Conservation (phyloP, 2,113 vertebrate species). For the Scytalopus superciliaris region DNA sequence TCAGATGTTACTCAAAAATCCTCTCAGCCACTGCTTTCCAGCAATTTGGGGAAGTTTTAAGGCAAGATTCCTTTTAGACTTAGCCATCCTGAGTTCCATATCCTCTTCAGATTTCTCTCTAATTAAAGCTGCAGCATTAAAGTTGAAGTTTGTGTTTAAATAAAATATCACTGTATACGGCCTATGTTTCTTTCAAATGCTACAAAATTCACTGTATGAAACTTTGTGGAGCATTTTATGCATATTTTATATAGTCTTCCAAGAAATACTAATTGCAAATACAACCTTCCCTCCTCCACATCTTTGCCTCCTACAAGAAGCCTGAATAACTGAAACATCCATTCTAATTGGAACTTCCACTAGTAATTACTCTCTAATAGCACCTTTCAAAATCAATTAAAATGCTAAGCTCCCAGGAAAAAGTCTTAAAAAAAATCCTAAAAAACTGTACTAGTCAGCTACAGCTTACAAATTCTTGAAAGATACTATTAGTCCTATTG, state of each 20-base stretch:
- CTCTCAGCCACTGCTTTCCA: neutral
- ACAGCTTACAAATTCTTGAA: neutral
- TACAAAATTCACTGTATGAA: neutral
- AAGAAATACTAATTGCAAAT: neutral
- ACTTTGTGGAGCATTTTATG: neutral
- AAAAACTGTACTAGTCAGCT: neutral
- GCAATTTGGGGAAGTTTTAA: neutral
- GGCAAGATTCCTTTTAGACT: neutral
- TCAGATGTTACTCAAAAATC: neutral
- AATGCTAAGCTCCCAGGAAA: neutral
- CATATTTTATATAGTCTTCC: neutral
- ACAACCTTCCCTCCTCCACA: neutral
- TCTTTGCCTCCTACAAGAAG: neutral
- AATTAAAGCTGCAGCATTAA: neutral
- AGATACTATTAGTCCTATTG: neutral
- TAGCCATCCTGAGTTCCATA: neutral
- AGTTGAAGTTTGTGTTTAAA: neutral
- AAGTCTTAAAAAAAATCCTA: neutral
- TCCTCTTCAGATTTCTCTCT: neutral
- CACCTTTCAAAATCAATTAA: conserved; percentile 19
- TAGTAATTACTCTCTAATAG: conserved; percentile 24
- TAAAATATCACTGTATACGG: neutral
- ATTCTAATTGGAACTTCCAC: conserved; percentile 34
- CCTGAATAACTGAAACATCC: neutral
- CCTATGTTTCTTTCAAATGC: neutral